Evolutionary conservation across 2,113 vertebrate genomes (phyloP), one percentile per base, ranked within the genome.

Genomic region (Misgurnus mizolepis): DNA sequence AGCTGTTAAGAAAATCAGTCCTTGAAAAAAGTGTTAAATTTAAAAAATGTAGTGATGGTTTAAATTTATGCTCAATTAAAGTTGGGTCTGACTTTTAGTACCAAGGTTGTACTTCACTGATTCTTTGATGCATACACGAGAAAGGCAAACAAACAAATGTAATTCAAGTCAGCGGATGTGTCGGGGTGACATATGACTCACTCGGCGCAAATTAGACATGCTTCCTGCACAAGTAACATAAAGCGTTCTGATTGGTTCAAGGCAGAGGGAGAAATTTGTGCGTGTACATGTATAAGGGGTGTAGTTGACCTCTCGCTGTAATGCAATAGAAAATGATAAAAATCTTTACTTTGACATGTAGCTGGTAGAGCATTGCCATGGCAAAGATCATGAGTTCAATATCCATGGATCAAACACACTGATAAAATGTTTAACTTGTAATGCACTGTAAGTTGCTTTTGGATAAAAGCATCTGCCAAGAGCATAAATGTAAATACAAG

Each of bases 111-210:
- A 15, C 50, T 17, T 41, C 9, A n/a, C 40, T 45, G 17, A 18
- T 56, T 72, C 50, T 17, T 15, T 72, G 22, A 40, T 27, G 43
- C 43, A 9, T 61, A 41, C 56, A 61, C 45, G 41, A 43, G 27
- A 60, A 41, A 2, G 4, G 11, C 41, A 18, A 40, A 41, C 55
- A 79, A 14, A 49, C 5, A 12, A 4, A 0, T 7, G 11, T 41
- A 71, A 64, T 61, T 47, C 67, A 41, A 61, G 39, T 64, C 58
- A 75, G 22, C 80, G 53, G 55, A 81, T 27, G 15, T 61, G 55
- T 65, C 22, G n/a, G 66, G 40, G 40, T 82, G 73, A 73, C 75
- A 78, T 58, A 49, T 78, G 75, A 82, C 60, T 79, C 68, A 73
- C 49, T 65, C 41, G 45, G 80, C 53, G 41, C 18, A 72, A 67